Percentiles rank a stretch among this genome's conserved stretches.
Evolutionary conservation across 2,113 vertebrate genomes (phyloP).

Genomic region (Sapayoa aenigma): DNA sequence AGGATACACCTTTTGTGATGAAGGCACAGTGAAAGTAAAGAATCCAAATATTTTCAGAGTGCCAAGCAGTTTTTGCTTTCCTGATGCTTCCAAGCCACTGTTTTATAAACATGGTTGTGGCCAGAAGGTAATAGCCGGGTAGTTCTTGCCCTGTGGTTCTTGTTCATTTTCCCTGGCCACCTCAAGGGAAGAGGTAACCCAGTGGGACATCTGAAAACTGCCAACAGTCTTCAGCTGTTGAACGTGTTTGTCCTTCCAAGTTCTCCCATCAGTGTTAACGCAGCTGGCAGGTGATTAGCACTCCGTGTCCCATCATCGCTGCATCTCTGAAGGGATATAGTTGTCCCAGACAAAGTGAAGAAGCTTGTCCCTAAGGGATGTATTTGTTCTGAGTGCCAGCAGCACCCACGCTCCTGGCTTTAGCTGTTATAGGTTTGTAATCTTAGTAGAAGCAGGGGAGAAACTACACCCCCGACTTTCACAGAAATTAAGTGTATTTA

Average conservation of each 20-base stretch:
- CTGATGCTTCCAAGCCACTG: neutral
- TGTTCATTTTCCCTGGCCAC: neutral
- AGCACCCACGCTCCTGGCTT: fast-evolving
- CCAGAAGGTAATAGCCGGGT: neutral
- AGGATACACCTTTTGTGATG: neutral
- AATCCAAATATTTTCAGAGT: neutral
- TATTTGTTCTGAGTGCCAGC: neutral
- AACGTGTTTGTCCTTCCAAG: neutral
- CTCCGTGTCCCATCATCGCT: fast-evolving
- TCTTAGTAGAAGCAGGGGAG: neutral
- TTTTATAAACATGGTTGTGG: neutral
- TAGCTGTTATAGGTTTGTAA: neutral
- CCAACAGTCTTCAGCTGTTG: neutral
- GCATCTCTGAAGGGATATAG: neutral
- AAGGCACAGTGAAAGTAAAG: neutral
- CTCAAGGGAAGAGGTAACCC: neutral
- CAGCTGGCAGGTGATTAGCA: too few relatives aligned
- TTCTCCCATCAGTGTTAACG: neutral
- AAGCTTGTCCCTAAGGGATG: neutral
- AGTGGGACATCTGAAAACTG: neutral
- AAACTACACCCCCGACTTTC: neutral
- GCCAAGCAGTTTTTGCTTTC: neutral
- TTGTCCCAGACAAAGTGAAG: neutral
- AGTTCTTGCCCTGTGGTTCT: fast-evolving
- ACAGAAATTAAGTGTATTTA: neutral